These are phyloP conservation scores for Plumapathes pennacea DNA, from an alignment of 92 coral and sea anemone genomes.

Conservation along the genomic window DNA sequence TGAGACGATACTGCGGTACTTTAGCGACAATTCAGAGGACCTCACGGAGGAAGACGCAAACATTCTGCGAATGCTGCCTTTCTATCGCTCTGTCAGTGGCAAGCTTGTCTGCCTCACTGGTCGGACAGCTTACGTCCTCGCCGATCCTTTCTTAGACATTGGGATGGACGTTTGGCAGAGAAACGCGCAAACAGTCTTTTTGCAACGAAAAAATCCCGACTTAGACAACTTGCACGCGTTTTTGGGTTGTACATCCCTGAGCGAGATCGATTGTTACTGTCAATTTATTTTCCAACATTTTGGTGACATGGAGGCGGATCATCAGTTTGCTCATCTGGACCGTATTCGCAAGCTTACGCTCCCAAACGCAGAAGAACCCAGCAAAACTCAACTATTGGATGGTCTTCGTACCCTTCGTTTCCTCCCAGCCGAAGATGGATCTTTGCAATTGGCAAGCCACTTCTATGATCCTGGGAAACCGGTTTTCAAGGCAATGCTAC, in stretches of 20 bases:
- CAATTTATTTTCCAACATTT: constrained; percentile 43
- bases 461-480: constrained; percentile 43
- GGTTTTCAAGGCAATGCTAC: constrained; percentile 57
- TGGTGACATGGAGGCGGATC: constrained; percentile 3
- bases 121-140: constrained; percentile 12
- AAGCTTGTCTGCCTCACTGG: constrained; percentile 1
- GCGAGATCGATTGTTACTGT: constrained; percentile 54
- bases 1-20: constrained; percentile 21
- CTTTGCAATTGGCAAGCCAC: constrained; percentile 29
- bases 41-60: neutral
- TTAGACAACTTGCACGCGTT: constrained; percentile 24
- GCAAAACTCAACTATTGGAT: neutral
- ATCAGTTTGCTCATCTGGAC: constrained; percentile 34
- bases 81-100: constrained; percentile 37
- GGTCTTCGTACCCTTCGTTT: constrained; percentile 21
- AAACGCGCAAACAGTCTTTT: constrained; percentile 21
- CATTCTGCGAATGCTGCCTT: constrained; percentile 34
- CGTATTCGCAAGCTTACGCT: constrained; percentile 19
- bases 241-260: constrained; percentile 27
- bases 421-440: constrained; percentile 29
- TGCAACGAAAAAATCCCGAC: neutral
- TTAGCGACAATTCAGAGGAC: constrained; percentile 1
- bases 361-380: neutral
- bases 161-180: constrained; percentile 35
- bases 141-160: constrained; percentile 14